A percentile compares a stretch with the other conserved stretches of the same genome.
Conservation (phyloP, 2,888 invertebrate species). For the Tineola bisselliella region DNA sequence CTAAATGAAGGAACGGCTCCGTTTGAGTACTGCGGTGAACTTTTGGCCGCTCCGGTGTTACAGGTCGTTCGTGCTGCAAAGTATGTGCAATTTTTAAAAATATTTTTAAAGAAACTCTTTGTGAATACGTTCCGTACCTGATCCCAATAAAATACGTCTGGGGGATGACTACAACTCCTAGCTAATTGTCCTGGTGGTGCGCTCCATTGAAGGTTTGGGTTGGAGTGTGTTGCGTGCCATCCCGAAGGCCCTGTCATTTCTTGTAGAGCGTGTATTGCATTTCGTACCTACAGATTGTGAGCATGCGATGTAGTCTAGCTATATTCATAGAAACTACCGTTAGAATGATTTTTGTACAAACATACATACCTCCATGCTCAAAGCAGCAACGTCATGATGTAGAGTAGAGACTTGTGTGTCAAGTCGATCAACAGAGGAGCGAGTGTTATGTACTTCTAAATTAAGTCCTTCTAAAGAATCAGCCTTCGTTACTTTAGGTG, state of each 20-base stretch:
- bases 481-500: slow-evolving; percentile 60
- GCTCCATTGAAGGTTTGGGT: slow-evolving; percentile 77
- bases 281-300: slow-evolving; percentile 69
- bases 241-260: slow-evolving; percentile 77
- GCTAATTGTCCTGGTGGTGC: slow-evolving; percentile 70
- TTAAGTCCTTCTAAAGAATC: slow-evolving; percentile 72
- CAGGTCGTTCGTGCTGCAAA: slow-evolving; percentile 47
- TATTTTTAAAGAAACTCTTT: neutral
- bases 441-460: slow-evolving; percentile 62
- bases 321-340: too few species aligned
- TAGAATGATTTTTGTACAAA: too few species aligned
- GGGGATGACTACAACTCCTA: slow-evolving; percentile 84
- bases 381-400: slow-evolving; percentile 86
- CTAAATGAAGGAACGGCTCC: slow-evolving; percentile 67
- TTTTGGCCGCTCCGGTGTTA: slow-evolving; percentile 50
- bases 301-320: too few species aligned
- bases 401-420: slow-evolving; percentile 84
- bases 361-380: slow-evolving; percentile 78
- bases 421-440: slow-evolving; percentile 74
- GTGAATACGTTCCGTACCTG: neutral
- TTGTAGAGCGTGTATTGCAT: slow-evolving; percentile 85
- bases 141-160: slow-evolving; percentile 84
- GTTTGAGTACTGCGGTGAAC: slow-evolving; percentile 69
- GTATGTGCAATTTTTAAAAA: neutral
- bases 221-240: slow-evolving; percentile 82